Conservation (phyloP, 2,888 invertebrate species). For the Xanthorhoe designata region DNA sequence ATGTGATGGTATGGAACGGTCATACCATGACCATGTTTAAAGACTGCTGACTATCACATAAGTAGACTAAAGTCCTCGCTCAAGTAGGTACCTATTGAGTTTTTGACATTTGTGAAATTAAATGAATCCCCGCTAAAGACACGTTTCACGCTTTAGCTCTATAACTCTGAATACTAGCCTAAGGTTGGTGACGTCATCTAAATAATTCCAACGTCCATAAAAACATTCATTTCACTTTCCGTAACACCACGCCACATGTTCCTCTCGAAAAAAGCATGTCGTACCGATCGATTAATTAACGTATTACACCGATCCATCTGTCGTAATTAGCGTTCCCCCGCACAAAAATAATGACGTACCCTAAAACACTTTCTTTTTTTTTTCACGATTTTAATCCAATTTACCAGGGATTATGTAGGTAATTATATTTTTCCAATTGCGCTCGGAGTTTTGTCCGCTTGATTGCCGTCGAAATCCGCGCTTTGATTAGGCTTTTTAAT, state of each 20-base stretch:
- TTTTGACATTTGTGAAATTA: too few species aligned
- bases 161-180: too few species aligned
- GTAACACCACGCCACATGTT: slow-evolving; percentile 20
- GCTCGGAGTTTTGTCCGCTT: slow-evolving; percentile 71
- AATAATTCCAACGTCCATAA: neutral
- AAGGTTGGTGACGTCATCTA: too few species aligned
- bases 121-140: too few species aligned
- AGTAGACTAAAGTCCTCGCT: too few species aligned
- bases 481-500: slow-evolving; percentile 80
- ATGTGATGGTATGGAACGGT: too few species aligned
- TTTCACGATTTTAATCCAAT: slow-evolving; percentile 85
- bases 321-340: slow-evolving; percentile 82
- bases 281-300: slow-evolving; percentile 82
- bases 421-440: slow-evolving; percentile 86
- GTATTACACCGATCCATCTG: slow-evolving; percentile 84
- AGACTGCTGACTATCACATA: too few species aligned
- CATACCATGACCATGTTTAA: too few species aligned
- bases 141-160: too few species aligned
- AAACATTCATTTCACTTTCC: slow-evolving; percentile 23
- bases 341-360: slow-evolving; percentile 84
- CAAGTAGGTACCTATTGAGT: too few species aligned
- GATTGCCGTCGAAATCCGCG: slow-evolving; percentile 77
- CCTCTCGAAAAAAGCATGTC: slow-evolving; percentile 58
- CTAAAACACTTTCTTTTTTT: slow-evolving; percentile 84
- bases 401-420: slow-evolving; percentile 85